Conservation (phyloP, 2,113 vertebrate genomes). For the Vulpes lagopus region DNA sequence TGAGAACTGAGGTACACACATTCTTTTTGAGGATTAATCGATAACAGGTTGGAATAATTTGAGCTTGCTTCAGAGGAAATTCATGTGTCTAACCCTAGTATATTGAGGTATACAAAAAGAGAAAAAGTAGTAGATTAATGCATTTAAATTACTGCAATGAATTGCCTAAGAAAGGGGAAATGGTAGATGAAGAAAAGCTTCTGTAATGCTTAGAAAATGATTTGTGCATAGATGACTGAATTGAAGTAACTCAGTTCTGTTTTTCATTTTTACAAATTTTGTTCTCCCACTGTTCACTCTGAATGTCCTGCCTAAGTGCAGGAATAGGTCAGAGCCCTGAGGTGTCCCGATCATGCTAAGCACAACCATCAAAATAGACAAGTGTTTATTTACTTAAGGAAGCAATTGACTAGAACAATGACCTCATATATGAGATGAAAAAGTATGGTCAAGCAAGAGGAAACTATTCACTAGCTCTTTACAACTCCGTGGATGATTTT, state of each 20-base stretch:
- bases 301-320: neutral
- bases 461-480: neutral
- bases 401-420: neutral
- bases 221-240: neutral
- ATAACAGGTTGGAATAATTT: conserved; percentile 2
- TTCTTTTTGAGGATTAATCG: neutral
- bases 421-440: neutral
- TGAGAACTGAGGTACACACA: neutral
- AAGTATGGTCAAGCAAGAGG: neutral
- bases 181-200: neutral
- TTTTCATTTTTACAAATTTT: neutral
- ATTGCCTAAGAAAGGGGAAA: neutral
- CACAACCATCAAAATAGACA: neutral
- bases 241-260: neutral
- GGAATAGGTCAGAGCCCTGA: neutral
- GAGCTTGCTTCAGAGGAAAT: neutral
- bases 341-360: neutral
- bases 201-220: neutral
- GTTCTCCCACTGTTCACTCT: neutral
- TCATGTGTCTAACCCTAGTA: neutral
- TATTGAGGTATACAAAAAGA: neutral
- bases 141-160: neutral
- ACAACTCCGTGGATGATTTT: neutral
- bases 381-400: neutral
- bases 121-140: neutral